These are phyloP conservation scores for Sinocyclocheilus anshuiensis DNA, from an alignment of 2,113 vertebrate genomes.

Conservation along the genomic window DNA sequence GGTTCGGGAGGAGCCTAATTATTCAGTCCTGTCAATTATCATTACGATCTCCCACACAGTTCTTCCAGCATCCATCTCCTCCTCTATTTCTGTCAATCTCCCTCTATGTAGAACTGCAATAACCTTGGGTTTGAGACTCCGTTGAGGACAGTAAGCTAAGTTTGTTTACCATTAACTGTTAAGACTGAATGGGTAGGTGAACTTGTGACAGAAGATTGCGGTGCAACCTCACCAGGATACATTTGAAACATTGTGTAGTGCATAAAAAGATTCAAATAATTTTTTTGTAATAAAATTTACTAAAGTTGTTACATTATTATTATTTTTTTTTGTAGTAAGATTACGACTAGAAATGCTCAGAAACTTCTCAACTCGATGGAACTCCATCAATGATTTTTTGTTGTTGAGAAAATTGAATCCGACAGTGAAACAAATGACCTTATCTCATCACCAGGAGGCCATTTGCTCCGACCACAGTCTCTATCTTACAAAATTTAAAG, in stretches of 20 bases:
- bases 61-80: no score
- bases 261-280: background rate
- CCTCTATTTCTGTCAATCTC: no score
- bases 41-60: no score
- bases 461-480: constrained; percentile 21
- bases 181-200: no score
- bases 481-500: constrained; percentile 29
- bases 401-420: background rate
- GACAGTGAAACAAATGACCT: constrained; percentile 19
- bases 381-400: background rate
- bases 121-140: no score
- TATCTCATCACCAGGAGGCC: constrained; percentile 24
- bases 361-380: background rate
- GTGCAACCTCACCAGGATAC: background rate
- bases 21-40: no score
- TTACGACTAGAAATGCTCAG: background rate
- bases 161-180: no score
- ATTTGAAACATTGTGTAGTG: background rate
- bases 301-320: background rate
- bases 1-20: no score
- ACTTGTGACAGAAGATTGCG: no score
- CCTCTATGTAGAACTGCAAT: no score
- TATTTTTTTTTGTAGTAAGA: background rate
- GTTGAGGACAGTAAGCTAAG: no score
- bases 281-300: background rate